A percentile compares a stretch with the other conserved stretches of the same genome.
Conservation (phyloP, 2,113 vertebrate species). For the Panthera uncia region DNA sequence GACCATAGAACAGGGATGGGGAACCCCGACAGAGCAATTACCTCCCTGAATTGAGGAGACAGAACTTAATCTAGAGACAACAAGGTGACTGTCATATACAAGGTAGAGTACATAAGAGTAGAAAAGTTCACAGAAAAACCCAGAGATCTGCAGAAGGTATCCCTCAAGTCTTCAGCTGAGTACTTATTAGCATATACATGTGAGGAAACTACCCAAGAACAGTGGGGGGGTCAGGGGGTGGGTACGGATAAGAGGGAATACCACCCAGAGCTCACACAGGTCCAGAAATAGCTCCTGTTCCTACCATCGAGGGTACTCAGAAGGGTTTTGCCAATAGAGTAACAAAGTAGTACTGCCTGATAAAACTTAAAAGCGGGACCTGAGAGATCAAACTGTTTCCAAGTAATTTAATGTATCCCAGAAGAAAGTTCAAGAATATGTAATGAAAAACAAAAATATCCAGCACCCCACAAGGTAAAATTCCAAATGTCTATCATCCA, state of each 20-base stretch:
- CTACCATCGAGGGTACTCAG: background rate
- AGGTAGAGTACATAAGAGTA: background rate
- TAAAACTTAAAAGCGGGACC: constrained; percentile 46
- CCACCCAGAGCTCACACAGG: background rate
- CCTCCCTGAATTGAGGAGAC: background rate
- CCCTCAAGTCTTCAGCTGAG: background rate
- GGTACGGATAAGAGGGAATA: background rate
- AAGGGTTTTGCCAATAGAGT: background rate
- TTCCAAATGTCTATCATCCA: constrained; percentile 35
- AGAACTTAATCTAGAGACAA: background rate
- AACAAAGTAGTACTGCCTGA: constrained; percentile 23
- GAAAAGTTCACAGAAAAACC: background rate
- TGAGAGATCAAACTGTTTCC: constrained; percentile 29
- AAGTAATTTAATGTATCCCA: constrained; percentile 35
- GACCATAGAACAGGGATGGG: background rate
- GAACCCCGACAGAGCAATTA: background rate
- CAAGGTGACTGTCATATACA: background rate
- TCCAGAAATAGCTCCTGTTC: background rate
- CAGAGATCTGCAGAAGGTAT: background rate
- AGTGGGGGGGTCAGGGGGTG: background rate
- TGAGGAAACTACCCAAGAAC: background rate
- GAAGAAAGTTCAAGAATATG: constrained; percentile 49
- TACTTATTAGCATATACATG: background rate
- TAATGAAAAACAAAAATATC: constrained; percentile 40
- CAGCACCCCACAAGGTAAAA: constrained; percentile 18